These are phyloP conservation scores for Gymnoscopelus braueri DNA, from an alignment of 2,797 vertebrate species.

Conservation along the genomic window DNA sequence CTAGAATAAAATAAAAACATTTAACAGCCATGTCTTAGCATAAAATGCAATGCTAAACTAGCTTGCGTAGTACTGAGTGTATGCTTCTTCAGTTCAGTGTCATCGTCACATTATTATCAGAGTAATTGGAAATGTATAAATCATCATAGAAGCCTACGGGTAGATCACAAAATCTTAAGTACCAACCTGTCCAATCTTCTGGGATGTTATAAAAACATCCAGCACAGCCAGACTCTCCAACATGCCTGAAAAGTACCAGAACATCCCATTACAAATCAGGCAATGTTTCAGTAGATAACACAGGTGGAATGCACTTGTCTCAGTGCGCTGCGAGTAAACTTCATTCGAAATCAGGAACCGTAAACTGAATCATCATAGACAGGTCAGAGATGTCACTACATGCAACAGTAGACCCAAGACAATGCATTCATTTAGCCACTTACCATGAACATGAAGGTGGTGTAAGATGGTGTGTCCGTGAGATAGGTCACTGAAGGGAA, in stretches of 20 bases:
- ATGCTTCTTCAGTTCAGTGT: too few species aligned
- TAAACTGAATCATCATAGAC: constrained; percentile 79
- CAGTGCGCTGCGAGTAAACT: constrained; percentile 85
- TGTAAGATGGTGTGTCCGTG: neutral
- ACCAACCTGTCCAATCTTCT: too few species aligned
- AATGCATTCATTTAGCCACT: neutral
- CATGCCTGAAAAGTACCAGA: neutral
- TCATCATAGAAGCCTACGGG: neutral
- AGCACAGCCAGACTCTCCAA: neutral
- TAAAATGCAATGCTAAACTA: too few species aligned
- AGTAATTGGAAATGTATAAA: neutral
- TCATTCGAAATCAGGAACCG: constrained; percentile 81
- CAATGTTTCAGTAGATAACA: too few species aligned
- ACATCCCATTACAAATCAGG: too few species aligned
- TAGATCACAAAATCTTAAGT: too few species aligned
- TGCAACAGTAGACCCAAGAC: neutral
- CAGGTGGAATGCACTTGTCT: constrained; percentile 49
- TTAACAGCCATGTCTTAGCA: too few species aligned
- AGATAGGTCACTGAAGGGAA: neutral
- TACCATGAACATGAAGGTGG: neutral
- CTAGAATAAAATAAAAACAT: too few species aligned
- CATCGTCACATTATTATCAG: too few species aligned
- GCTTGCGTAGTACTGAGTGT: too few species aligned
- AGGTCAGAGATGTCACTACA: constrained; percentile 21
- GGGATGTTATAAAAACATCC: too few species aligned